phyloP scores from a whole-genome alignment of 2,888 invertebrate genomes.

The Watsonalla binaria region DNA sequence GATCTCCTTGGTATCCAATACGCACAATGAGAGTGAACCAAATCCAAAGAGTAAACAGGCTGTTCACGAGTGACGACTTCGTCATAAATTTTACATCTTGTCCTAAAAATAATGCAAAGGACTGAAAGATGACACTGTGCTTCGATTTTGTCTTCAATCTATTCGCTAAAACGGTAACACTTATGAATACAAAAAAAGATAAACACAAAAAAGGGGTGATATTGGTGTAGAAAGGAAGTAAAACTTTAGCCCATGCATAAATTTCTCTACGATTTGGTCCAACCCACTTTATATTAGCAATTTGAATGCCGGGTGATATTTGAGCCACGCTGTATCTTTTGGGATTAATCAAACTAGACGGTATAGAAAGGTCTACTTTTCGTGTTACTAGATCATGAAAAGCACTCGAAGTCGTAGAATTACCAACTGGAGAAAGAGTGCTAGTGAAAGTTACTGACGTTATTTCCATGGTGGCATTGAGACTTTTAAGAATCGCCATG shows the following conservation, averaged over 20 bases:
- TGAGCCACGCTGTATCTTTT: slow-evolving; percentile 30
- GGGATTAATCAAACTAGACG: slow-evolving; percentile 28
- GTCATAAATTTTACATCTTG: slow-evolving; percentile 36
- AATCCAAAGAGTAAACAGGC: slow-evolving; percentile 45
- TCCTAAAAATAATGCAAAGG: slow-evolving; percentile 45
- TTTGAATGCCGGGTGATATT: slow-evolving; percentile 29
- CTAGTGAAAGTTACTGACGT: slow-evolving; percentile 18
- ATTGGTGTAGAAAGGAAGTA: slow-evolving; percentile 37
- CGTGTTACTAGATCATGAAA: slow-evolving; percentile 33
- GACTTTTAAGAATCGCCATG: slow-evolving; percentile 21
- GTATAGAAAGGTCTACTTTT: slow-evolving; percentile 38
- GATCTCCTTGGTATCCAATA: slow-evolving; percentile 47
- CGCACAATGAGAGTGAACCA: slow-evolving; percentile 54
- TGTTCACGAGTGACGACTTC: slow-evolving; percentile 34
- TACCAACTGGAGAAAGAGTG: slow-evolving; percentile 24
- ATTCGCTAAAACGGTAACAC: slow-evolving; percentile 18
- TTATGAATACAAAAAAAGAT: slow-evolving; percentile 24
- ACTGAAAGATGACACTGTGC: slow-evolving; percentile 24
- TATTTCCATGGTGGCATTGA: slow-evolving; percentile 40
- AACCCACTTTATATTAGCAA: slow-evolving; percentile 37
- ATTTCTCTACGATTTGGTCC: slow-evolving; percentile 39
- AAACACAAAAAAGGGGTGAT: slow-evolving; percentile 29
- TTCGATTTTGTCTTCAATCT: slow-evolving; percentile 14
- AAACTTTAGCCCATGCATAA: slow-evolving; percentile 36
- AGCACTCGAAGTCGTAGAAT: slow-evolving; percentile 27